phyloP scores from a whole-genome alignment of 2,888 invertebrate genomes.

The Anoplius nigerrimus region DNA sequence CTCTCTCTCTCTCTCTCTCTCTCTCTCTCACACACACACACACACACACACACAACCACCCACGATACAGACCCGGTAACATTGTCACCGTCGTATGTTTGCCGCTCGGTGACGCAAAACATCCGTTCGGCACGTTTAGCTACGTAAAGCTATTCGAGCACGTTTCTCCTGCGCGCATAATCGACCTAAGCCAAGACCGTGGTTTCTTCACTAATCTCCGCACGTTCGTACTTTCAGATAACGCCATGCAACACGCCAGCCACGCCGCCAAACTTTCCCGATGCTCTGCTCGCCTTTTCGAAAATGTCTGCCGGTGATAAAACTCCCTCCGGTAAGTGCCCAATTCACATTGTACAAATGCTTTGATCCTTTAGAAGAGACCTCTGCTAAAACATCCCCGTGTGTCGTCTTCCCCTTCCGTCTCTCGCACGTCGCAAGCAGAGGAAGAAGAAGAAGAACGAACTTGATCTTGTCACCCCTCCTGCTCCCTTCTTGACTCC shows the following conservation, averaged over 20 bases:
- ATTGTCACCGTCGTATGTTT: conserved; percentile 18
- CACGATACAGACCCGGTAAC: conserved; percentile 11
- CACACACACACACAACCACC: conserved; percentile 32
- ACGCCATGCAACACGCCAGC: conserved; percentile 96
- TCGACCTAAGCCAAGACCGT: neutral
- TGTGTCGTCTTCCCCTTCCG: too few species aligned
- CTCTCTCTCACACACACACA: too few species aligned
- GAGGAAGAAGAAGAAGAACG: too few species aligned
- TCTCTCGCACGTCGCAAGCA: too few species aligned
- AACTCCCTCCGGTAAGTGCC: conserved; percentile 73
- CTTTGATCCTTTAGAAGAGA: too few species aligned
- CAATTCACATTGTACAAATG: too few species aligned
- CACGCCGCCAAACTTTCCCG: conserved; percentile 95
- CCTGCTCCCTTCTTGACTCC: neutral
- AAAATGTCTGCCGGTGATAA: conserved; percentile 86
- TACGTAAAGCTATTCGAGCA: conserved; percentile 13
- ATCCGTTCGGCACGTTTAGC: conserved; percentile 36
- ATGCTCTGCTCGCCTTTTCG: conserved; percentile 91
- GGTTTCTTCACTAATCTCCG: conserved; percentile 18
- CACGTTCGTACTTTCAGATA: conserved; percentile 78
- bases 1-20: too few species aligned
- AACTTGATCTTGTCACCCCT: too few species aligned
- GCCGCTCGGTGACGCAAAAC: conserved; percentile 31
- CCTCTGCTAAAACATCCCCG: too few species aligned
- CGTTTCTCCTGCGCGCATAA: conserved; percentile 22